Conservation (phyloP, 2,888 invertebrate genomes). For the Nycteola revayana region DNA sequence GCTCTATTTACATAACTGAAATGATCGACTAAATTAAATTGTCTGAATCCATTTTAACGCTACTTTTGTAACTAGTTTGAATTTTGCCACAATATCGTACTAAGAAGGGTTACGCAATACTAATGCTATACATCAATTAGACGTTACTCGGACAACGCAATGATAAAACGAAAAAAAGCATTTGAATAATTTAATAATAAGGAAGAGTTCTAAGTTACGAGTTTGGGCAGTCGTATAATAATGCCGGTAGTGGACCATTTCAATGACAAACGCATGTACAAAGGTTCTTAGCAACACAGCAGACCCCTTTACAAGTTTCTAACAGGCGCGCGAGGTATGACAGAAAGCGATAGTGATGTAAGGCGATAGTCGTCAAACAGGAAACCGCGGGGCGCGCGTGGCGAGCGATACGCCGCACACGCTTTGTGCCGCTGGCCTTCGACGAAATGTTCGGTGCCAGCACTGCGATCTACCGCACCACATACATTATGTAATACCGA, state of each 20-base stretch:
- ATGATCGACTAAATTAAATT: constrained; percentile 68
- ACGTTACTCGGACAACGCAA: constrained; percentile 38
- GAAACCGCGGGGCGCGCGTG: constrained; percentile 77
- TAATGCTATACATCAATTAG: constrained; percentile 49
- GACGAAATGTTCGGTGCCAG: constrained; percentile 66
- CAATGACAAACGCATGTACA: constrained; percentile 61
- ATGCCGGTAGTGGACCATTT: constrained; percentile 61
- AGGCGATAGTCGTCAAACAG: constrained; percentile 81
- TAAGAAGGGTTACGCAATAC: constrained; percentile 48
- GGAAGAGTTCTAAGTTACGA: constrained; percentile 56
- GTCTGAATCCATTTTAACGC: constrained; percentile 58
- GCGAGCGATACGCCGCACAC: constrained; percentile 65
- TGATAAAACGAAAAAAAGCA: constrained; percentile 42
- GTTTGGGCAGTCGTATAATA: constrained; percentile 65
- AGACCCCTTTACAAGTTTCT: constrained; percentile 75
- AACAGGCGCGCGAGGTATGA: constrained; percentile 70
- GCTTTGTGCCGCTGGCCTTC: constrained; percentile 72
- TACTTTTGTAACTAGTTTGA: constrained; percentile 36
- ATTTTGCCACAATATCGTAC: constrained; percentile 49
- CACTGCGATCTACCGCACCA: constrained; percentile 46
- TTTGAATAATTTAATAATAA: constrained; percentile 62
- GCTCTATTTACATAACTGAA: constrained; percentile 70
- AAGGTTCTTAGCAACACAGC: constrained; percentile 69
- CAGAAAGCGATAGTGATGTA: constrained; percentile 81
- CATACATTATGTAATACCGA: constrained; percentile 68